Conservation (phyloP, 1,140 invertebrate species). For the Aphaenogaster ashmeadi region DNA sequence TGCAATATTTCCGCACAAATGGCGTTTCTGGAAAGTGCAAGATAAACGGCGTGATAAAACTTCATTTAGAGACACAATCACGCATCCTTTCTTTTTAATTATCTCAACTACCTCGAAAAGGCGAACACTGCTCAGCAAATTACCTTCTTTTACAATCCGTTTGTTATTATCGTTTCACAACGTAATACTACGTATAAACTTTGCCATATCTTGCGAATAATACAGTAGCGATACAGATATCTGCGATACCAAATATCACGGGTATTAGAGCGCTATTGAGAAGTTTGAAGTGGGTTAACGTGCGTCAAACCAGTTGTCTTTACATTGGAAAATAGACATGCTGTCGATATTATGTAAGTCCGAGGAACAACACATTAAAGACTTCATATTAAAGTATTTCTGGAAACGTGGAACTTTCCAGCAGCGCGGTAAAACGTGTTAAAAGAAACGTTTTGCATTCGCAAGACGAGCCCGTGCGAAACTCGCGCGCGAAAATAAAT, state of each 20-base stretch:
- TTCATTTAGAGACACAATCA: slow-evolving; percentile 26
- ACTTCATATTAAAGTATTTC: slow-evolving; percentile 15
- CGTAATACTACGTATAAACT: not conserved
- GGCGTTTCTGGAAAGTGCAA: slow-evolving; percentile 8
- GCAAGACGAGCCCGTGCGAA: not conserved
- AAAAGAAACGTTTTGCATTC: not conserved
- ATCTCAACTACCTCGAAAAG: not conserved
- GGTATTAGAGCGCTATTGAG: not conserved
- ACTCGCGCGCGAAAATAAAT: slow-evolving; percentile 52
- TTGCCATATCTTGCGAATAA: not conserved
- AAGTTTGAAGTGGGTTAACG: slow-evolving; percentile 18
- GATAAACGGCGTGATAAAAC: slow-evolving; percentile 39
- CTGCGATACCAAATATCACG: slow-evolving; percentile 14
- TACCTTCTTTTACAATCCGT: not conserved
- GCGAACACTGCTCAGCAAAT: not conserved
- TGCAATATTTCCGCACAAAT: slow-evolving; percentile 54
- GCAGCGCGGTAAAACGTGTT: not conserved
- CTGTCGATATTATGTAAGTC: slow-evolving; percentile 7
- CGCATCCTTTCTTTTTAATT: not conserved
- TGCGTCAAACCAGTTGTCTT: slow-evolving; percentile 15
- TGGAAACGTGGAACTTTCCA: not conserved
- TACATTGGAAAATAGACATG: slow-evolving; percentile 4
- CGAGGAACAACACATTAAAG: not conserved
- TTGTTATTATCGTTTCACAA: slow-evolving; percentile 4
- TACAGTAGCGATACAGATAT: not conserved